These are phyloP conservation scores for Scomber scombrus DNA, from an alignment of 2,113 vertebrate genomes.

Conservation along the genomic window DNA sequence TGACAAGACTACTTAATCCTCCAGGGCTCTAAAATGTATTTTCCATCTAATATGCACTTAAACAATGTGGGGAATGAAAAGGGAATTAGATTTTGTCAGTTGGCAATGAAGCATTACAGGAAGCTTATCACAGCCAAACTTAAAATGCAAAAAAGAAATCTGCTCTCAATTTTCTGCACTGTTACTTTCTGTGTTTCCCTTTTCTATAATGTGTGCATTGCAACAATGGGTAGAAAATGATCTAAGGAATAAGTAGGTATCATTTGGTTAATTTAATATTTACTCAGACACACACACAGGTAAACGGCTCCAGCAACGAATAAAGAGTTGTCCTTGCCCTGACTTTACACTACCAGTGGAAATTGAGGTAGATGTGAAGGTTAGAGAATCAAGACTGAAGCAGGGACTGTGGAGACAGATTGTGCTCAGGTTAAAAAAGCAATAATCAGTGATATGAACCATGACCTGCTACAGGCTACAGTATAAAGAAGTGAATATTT, in stretches of 20 bases:
- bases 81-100: conserved; percentile 36
- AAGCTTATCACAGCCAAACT: conserved; percentile 46
- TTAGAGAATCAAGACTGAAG: background rate
- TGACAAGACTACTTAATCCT: background rate
- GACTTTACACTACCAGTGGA: background rate
- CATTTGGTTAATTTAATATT: conserved; percentile 15
- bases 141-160: conserved; percentile 53
- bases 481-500: conserved; percentile 20
- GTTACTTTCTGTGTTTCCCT: conserved; percentile 47
- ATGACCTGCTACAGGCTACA: conserved; percentile 7
- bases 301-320: background rate
- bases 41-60: conserved; percentile 33
- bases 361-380: conserved; percentile 12
- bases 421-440: background rate
- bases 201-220: conserved; percentile 40
- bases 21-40: conserved; percentile 13
- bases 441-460: conserved; percentile 21
- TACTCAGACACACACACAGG: background rate
- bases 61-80: conserved; percentile 32
- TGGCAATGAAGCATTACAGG: conserved; percentile 30
- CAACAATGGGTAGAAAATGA: conserved; percentile 22
- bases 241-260: background rate
- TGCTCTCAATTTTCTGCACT: conserved; percentile 71
- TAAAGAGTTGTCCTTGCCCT: conserved; percentile 1
- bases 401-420: background rate